Evolutionary conservation across 2,797 vertebrate species (phyloP).

Genomic region (Acrossocheilus fasciatus): DNA sequence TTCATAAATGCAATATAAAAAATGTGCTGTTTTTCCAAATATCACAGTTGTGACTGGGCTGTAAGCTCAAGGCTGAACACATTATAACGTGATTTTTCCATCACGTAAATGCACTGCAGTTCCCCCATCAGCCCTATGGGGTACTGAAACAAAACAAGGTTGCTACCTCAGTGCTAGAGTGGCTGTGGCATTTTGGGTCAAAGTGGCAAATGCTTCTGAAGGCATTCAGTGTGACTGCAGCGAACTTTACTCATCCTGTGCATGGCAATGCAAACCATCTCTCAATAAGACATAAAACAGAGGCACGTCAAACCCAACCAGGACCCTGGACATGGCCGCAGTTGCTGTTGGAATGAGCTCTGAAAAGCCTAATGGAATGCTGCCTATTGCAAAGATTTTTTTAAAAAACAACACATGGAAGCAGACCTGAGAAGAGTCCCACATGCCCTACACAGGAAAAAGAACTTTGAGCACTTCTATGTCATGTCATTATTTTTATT

Average conservation of each 20-base stretch:
- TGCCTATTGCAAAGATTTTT: slow-evolving; percentile 48
- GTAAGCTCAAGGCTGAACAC: background rate
- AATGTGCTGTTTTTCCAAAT: too few relatives aligned
- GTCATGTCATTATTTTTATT: background rate
- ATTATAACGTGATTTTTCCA: slow-evolving; percentile 35
- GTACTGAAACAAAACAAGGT: slow-evolving; percentile 32
- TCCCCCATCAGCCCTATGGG: slow-evolving; percentile 46
- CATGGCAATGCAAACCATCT: slow-evolving; percentile 41
- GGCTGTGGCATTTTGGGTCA: slow-evolving; percentile 59
- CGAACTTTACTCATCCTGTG: slow-evolving; percentile 46
- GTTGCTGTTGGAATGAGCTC: slow-evolving; percentile 56
- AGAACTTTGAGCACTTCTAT: background rate
- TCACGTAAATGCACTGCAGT: background rate
- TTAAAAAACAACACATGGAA: slow-evolving; percentile 22
- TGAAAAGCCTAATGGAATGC: slow-evolving; percentile 58
- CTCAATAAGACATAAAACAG: slow-evolving; percentile 63
- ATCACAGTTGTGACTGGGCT: background rate
- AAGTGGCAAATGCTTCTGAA: slow-evolving; percentile 48
- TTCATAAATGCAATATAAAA: background rate
- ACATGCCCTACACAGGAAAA: background rate
- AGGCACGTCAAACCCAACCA: slow-evolving; percentile 57
- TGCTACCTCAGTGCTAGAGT: slow-evolving; percentile 34
- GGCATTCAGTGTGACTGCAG: slow-evolving; percentile 55
- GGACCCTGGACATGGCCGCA: slow-evolving; percentile 54
- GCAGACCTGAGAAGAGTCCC: background rate